Conservation (phyloP, 2,113 vertebrate genomes). For the Gallinago paraguaiae region DNA sequence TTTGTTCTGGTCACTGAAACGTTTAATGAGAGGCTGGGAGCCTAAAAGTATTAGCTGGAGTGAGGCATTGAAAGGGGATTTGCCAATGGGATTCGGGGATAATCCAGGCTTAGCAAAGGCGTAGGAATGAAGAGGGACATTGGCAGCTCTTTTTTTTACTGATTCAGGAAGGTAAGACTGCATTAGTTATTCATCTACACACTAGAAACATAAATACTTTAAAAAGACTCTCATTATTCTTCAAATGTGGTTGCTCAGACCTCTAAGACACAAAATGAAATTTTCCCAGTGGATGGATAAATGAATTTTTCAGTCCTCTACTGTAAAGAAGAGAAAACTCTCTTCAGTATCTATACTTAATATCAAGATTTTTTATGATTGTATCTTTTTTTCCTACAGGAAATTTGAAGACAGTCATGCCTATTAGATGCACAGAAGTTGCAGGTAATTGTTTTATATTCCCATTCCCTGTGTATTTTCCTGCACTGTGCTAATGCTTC, state of each 20-base stretch:
- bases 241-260: background rate
- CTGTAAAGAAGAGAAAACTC: background rate
- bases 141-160: conserved; percentile 4
- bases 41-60: conserved; percentile 33
- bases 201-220: background rate
- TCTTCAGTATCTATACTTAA: background rate
- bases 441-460: conserved; percentile 72
- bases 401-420: conserved; percentile 72
- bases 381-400: conserved; percentile 58
- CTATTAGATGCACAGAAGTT: conserved; percentile 60
- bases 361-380: background rate
- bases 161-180: background rate
- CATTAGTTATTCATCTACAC: background rate
- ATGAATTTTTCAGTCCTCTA: background rate
- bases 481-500: background rate
- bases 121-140: conserved; percentile 6
- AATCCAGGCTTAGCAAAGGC: conserved; percentile 39
- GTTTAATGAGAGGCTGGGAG: conserved; percentile 1
- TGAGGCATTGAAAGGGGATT: conserved; percentile 38
- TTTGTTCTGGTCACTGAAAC: background rate
- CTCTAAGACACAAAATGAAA: background rate
- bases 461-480: background rate
- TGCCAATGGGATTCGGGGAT: conserved; percentile 40
- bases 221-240: background rate
- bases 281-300: background rate